Evolutionary conservation across 2,797 vertebrate species (phyloP), one percentile per base, ranked within the genome.

Genomic region (Hozukius guyotensis): DNA sequence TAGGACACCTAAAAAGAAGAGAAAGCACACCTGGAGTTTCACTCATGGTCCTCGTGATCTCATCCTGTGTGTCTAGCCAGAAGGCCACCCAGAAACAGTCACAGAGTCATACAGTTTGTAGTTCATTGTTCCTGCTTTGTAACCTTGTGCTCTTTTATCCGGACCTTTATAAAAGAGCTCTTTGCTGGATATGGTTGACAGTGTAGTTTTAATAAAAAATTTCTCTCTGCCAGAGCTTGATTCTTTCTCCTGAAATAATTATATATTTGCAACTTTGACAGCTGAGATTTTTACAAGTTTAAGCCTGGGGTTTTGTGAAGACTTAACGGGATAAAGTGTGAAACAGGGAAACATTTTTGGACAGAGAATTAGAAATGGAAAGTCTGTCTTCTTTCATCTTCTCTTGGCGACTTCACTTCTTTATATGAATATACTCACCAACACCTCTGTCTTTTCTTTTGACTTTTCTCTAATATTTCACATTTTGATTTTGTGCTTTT

Each of bases 371-470:
- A 2, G 49, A 71, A 80, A 83, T 46, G 4, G 29, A 69, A 83
- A 79, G 68, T 67, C 42, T 57, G 22, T 77, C 61, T 14, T 82
- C 5, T 75, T 61, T 61, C 6, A 72, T 91, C 34, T 68, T 75
- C 34, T 63, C 42, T 56, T 49, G 11, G 64, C 3, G 4, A 34
- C 69, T 74, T 52, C 36, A 79, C 20, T 49, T 74, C 8, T 66
- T 60, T 55, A 2, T 34, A 27, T 8, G 6, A 70, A 57, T 57
- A 57, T 14, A 68, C 55, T 67, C 31, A 62, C 11, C 10, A 8
- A 27, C 32, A 13, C 32, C 4, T 55, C 4, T 59, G 29, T 71
- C 24, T 83, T 83, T 32, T 72, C 10, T 64, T 78, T n/a, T 12
- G 5, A 38, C 63, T 72, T 74, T 83, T 59, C 25, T 71, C 10